Base-by-base conservation (phyloP, 2,113 vertebrate genomes). In the Astur gentilis region DNA sequence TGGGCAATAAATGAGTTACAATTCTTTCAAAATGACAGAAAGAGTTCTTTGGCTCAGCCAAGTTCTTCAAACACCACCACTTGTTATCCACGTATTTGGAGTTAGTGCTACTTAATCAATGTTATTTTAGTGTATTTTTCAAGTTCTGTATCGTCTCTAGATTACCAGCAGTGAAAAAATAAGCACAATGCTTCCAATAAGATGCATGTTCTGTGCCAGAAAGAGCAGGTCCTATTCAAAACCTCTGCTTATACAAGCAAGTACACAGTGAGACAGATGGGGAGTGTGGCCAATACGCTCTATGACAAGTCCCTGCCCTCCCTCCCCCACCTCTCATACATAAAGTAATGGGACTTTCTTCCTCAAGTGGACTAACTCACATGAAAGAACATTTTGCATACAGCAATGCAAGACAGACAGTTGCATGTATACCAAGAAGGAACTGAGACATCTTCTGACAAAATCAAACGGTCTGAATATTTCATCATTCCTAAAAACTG, bases 221-320 rank as follows among this genome's bases (percentile, higher is more conserved):
- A 69, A 49, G 57, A 67, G 29, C 29, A 76, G 36, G 21, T 42
- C 29, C 26, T 55, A 49, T 66, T 27, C 32, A 83, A 84, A 92
- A 49, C 13, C 26, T 73, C 22, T 83, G 62, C 42, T 78, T 64
- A 6, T 15, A 50, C 20, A 77, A 67, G 31, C 19, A 78, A 87
- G 36, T 38, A 84, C 27, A 23, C 5, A 66, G 84, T 2, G 1
- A 76, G 50, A 52, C 23, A 38, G 13, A 62, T 31, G 20, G 19
- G n/a, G 20, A 77, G 54, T 21, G 16, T 15, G 31, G 50, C 13
- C 3, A 5, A 9, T 11, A 17, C 0, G 1, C 11, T n/a, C 47
- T 27, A 3, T 3, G 25, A 52, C 15, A 85, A 64, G 11, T 20
- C 32, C 32, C 38, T 36, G 13, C 2, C 21, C 20, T 36, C 7